These are phyloP conservation scores for Noctua pronuba DNA, from an alignment of 2,888 invertebrate species.

Conservation along the genomic window DNA sequence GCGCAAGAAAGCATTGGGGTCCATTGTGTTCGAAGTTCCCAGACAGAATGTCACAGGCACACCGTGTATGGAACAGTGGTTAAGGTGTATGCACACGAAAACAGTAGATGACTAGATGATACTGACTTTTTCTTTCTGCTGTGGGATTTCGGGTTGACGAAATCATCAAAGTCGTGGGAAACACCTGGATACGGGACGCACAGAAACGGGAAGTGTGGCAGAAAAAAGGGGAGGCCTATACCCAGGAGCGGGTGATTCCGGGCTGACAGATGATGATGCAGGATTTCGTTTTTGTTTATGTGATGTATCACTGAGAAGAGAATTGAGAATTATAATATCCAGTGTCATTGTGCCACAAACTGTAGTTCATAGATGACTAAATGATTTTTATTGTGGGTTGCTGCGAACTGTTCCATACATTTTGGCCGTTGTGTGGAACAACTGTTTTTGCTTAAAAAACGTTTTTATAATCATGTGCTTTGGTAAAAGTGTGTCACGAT, in stretches of 20 bases:
- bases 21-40: slow-evolving; percentile 44
- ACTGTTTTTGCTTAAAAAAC: neutral
- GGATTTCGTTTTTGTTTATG: neutral
- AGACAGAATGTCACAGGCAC: slow-evolving; percentile 33
- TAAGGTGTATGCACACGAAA: neutral
- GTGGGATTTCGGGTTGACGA: no score
- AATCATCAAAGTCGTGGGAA: no score
- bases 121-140: neutral
- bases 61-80: neutral
- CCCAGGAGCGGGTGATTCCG: no score
- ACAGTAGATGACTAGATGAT: neutral
- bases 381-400: no score
- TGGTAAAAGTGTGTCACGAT: neutral
- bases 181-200: no score
- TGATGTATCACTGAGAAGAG: neutral
- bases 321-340: neutral
- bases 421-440: neutral
- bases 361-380: neutral
- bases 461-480: neutral
- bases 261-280: no score
- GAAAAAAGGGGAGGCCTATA: no score
- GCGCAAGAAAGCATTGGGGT: slow-evolving; percentile 40
- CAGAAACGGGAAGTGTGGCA: no score
- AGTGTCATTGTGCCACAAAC: neutral
- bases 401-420: neutral